These are phyloP conservation scores for Bostrychus sinensis DNA, from an alignment of 2,113 vertebrate genomes.

Conservation along the genomic window DNA sequence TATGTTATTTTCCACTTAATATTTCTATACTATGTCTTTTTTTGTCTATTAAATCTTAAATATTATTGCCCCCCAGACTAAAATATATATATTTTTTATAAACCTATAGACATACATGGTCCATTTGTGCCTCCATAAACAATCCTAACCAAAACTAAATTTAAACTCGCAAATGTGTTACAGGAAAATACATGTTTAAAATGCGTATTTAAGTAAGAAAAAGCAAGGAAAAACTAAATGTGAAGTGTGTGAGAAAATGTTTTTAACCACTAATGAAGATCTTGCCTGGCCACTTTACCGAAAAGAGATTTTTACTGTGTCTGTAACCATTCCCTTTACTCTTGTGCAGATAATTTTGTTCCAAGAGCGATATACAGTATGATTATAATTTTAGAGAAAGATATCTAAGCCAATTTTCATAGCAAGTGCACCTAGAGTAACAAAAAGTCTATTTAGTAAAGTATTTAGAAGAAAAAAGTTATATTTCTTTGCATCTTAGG, in stretches of 20 bases:
- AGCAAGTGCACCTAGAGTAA: conserved; percentile 39
- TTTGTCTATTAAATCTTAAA: too few species aligned
- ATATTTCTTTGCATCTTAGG: conserved; percentile 6
- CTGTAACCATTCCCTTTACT: conserved; percentile 55
- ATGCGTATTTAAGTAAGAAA: not conserved
- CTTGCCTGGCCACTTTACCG: not conserved
- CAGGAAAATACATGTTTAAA: not conserved
- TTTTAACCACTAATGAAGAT: not conserved
- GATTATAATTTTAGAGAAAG: conserved; percentile 44
- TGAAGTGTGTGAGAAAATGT: not conserved
- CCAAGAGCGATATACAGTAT: conserved; percentile 19
- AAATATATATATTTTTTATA: too few species aligned
- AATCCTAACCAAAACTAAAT: not conserved
- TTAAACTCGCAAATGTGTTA: too few species aligned
- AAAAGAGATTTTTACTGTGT: conserved; percentile 18
- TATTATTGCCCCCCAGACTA: too few species aligned
- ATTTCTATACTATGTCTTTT: too few species aligned
- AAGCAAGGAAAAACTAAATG: not conserved
- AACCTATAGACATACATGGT: too few species aligned
- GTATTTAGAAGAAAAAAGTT: conserved; percentile 16
- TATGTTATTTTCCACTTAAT: too few species aligned
- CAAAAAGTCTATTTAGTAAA: conserved; percentile 42
- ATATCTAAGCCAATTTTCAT: conserved; percentile 50
- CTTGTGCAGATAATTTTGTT: conserved; percentile 24
- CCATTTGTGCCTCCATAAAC: too few species aligned